These are phyloP conservation scores for Cyclura pinguis DNA, from an alignment of 2,797 vertebrate species.

Conservation along the genomic window DNA sequence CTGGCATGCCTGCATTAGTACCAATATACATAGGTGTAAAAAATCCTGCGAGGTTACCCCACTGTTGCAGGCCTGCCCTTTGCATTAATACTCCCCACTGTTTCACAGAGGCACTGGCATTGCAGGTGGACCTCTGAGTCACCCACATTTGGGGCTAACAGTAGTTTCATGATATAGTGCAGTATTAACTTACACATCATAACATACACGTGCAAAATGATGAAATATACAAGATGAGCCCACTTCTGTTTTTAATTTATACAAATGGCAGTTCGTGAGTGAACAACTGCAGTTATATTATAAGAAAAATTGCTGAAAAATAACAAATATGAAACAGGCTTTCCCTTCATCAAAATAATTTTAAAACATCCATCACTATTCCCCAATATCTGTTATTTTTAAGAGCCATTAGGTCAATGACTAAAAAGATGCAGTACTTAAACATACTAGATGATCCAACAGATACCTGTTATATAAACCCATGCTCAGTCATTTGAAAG, in stretches of 20 bases:
- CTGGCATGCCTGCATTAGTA: no score
- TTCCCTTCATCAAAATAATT: not conserved
- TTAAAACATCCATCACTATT: conserved; percentile 21
- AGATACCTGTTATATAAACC: not conserved
- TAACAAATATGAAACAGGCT: not conserved
- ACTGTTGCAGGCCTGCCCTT: no score
- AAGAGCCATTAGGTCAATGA: conserved; percentile 25
- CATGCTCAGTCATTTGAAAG: conserved; percentile 37
- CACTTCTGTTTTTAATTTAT: not conserved
- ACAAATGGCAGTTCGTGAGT: not conserved
- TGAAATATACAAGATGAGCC: not conserved
- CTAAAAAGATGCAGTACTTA: conserved; percentile 30
- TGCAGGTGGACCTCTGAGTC: no score
- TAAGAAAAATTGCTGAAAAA: conserved; percentile 38
- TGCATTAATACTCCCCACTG: no score
- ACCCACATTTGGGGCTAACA: no score
- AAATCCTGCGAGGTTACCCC: no score
- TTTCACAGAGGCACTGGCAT: no score
- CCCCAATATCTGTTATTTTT: not conserved
- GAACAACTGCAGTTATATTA: not conserved
- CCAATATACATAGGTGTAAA: no score
- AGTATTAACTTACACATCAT: not conserved
- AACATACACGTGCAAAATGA: not conserved
- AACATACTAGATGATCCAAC: conserved; percentile 2
- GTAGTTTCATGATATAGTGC: not conserved